Percentiles rank a stretch among this genome's conserved stretches.
phyloP scores from a whole-genome alignment of 2,888 invertebrate genomes.

The Cephus sareptanus region DNA sequence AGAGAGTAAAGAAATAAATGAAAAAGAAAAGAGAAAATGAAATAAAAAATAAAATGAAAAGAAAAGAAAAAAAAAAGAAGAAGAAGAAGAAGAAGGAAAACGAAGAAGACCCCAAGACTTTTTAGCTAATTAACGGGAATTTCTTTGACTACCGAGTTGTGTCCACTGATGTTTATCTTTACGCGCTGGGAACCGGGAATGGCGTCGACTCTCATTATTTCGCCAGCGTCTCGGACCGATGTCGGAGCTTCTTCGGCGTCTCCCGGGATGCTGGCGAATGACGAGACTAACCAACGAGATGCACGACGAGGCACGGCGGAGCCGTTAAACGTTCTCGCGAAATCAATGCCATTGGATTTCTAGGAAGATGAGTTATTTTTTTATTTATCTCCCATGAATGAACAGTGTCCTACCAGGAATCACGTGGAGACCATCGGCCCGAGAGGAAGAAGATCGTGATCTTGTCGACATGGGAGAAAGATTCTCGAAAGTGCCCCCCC shows the following conservation, averaged over 20 bases:
- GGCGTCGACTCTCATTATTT: slow-evolving; percentile 47
- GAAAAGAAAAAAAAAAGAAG: neutral
- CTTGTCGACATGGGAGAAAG: slow-evolving; percentile 33
- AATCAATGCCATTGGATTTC: neutral
- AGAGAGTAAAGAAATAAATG: slow-evolving; percentile 18
- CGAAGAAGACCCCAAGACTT: slow-evolving; percentile 27
- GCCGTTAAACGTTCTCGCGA: neutral
- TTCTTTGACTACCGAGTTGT: slow-evolving; percentile 51
- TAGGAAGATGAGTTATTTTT: neutral
- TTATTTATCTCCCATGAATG: neutral
- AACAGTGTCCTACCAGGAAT: neutral
- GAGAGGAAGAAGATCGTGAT: neutral
- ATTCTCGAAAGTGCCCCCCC: neutral
- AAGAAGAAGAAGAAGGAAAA: neutral
- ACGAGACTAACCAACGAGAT: neutral
- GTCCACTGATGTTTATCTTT: slow-evolving; percentile 20
- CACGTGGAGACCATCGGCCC: neutral
- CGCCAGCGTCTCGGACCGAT: slow-evolving; percentile 26
- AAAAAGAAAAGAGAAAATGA: slow-evolving; percentile 8
- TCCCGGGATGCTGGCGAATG: neutral
- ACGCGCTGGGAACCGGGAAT: slow-evolving; percentile 41
- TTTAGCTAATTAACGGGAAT: slow-evolving; percentile 60
- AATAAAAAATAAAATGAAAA: slow-evolving; percentile 4
- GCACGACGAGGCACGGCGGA: neutral
- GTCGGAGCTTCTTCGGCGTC: neutral